phyloP scores from a whole-genome alignment of 1,140 invertebrate species.

The Elymnias hypermnestra region DNA sequence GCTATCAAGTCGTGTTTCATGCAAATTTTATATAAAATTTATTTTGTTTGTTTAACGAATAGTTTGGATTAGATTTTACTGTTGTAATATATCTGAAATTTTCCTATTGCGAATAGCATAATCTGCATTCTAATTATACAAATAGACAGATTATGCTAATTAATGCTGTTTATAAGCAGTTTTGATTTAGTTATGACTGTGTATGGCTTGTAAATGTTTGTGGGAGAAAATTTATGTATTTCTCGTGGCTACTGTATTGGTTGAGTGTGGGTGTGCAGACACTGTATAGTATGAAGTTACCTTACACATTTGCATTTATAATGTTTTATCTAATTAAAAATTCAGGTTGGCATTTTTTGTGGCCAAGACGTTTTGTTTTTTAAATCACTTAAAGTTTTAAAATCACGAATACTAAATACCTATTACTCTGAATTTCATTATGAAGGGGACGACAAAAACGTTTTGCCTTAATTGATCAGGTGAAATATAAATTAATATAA shows the following conservation, averaged over 20 bases:
- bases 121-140: slow-evolving; percentile 59
- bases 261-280: slow-evolving; percentile 49
- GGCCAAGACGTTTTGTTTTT: neutral
- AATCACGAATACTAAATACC: too few species aligned
- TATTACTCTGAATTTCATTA: too few species aligned
- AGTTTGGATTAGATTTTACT: too few species aligned
- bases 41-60: too few species aligned
- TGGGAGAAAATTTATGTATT: slow-evolving; percentile 59
- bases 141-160: slow-evolving; percentile 68
- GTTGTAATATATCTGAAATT: too few species aligned
- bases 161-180: slow-evolving; percentile 51
- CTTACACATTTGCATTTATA: slow-evolving; percentile 17
- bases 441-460: too few species aligned
- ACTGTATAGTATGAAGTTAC: slow-evolving; percentile 10
- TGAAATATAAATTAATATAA: too few species aligned
- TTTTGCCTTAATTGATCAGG: too few species aligned
- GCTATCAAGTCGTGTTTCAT: neutral
- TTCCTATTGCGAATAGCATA: slow-evolving; percentile 2
- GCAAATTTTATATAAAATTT: too few species aligned
- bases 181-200: slow-evolving; percentile 57
- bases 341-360: neutral
- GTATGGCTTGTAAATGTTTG: slow-evolving; percentile 43
- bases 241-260: slow-evolving; percentile 53
- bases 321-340: slow-evolving; percentile 3
- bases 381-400: too few species aligned